Evolutionary conservation across 2,888 invertebrate genomes (phyloP).

Genomic region (Callimorpha dominula): DNA sequence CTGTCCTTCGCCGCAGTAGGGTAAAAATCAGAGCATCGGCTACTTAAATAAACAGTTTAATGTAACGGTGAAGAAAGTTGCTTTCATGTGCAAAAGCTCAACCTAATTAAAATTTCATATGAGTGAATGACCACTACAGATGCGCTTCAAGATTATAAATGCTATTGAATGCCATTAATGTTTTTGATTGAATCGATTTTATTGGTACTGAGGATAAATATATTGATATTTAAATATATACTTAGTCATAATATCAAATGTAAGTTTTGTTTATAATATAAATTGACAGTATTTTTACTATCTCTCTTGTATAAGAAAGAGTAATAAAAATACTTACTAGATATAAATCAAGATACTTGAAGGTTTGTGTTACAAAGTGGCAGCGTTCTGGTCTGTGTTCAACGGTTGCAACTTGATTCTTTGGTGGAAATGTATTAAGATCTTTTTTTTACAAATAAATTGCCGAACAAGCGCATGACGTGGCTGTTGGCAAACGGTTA

Average conservation of each 20-base stretch:
- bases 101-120: conserved; percentile 44
- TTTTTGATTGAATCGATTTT: conserved; percentile 17
- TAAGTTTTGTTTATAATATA: not conserved
- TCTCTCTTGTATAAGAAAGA: too few relatives aligned
- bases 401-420: not conserved
- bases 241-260: not conserved
- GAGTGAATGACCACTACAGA: conserved; percentile 29
- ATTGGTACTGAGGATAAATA: not conserved
- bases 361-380: not conserved
- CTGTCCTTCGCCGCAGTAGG: not conserved
- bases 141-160: conserved; percentile 12
- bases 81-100: conserved; percentile 41
- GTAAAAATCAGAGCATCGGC: not conserved
- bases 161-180: conserved; percentile 19
- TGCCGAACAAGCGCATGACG: not conserved
- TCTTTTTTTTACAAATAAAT: not conserved
- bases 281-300: too few relatives aligned
- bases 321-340: too few relatives aligned
- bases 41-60: conserved; percentile 49
- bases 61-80: conserved; percentile 52
- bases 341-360: not conserved
- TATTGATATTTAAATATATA: not conserved
- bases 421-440: not conserved
- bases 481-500: not conserved
- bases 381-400: not conserved